Evolutionary conservation across 2,888 invertebrate genomes (phyloP).

Genomic region (Chrysolina americana): DNA sequence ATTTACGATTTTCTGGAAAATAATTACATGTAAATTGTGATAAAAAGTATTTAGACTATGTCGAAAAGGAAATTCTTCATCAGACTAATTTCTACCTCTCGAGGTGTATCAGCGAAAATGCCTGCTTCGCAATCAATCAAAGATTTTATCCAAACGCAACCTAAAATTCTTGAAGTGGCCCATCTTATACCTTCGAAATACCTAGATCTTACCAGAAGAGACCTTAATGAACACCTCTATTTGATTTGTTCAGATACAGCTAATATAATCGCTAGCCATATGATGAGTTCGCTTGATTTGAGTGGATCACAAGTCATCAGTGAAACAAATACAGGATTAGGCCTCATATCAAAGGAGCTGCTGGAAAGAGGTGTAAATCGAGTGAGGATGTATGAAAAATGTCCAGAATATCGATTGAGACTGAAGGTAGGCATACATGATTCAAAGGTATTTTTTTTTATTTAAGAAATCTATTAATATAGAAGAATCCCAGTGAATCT

Average conservation of each 20-base stretch:
- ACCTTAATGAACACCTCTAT: conserved; percentile 56
- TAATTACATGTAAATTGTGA: too few relatives aligned
- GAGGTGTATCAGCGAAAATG: not conserved
- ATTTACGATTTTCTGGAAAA: too few relatives aligned
- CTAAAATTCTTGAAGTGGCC: conserved; percentile 39
- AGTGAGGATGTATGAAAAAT: conserved; percentile 76
- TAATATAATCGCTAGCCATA: conserved; percentile 52
- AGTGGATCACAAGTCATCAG: conserved; percentile 67
- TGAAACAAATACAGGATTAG: conserved; percentile 82
- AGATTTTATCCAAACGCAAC: conserved; percentile 18
- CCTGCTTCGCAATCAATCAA: not conserved
- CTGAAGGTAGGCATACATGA: conserved; percentile 66
- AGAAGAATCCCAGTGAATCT: too few relatives aligned
- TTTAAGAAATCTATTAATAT: too few relatives aligned
- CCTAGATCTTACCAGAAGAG: conserved; percentile 39
- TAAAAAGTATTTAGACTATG: not conserved
- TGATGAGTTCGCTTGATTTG: conserved; percentile 52
- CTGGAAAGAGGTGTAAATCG: conserved; percentile 70
- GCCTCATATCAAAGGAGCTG: conserved; percentile 76
- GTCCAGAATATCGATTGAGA: conserved; percentile 70
- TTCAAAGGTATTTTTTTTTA: not conserved
- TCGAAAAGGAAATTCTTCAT: not conserved
- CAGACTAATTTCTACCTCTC: not conserved
- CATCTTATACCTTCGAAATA: conserved; percentile 51
- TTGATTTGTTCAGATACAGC: conserved; percentile 57